Evolutionary conservation across 2,888 invertebrate species (phyloP), one percentile per base, ranked within the genome.

Genomic region (Cremastinae sp.): DNA sequence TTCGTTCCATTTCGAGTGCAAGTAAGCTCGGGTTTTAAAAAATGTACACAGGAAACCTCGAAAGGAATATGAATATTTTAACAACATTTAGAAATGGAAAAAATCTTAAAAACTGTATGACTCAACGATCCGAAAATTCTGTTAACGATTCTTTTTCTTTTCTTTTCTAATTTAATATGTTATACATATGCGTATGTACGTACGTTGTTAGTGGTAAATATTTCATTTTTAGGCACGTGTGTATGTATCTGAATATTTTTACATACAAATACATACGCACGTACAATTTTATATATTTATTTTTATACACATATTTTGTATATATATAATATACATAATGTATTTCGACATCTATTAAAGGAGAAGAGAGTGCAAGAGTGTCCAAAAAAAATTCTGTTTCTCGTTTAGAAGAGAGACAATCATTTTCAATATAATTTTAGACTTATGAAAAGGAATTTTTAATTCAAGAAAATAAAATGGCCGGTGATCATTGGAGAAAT

Each of bases 11-110:
- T 73, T 56, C 56, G 51, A 39, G 16, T 14, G 55, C 45, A 53
- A 70, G n/a, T 20, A 4, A 65, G 39, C 20, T 58, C 74, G 77
- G 64, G 35, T 41, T 53, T 62, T 22, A 66, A 47, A 59, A 69
- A 76, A 62, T 41, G 64, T 73, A 43, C 43, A 47, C 64, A 69
- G 59, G 45, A 64, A 73, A 76, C 75, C 66, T 66, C 64, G 45
- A 64, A 75, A 75, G 75, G 65, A 56, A 41, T 61, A 20, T 58
- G 64, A 74, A 43, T 61, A 39, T 80, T 82, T 79, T n/a, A n/a
- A n/a, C n/a, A 83, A 83, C 84, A 84, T 68, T 79, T 82, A 84
- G 84, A 85, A 84, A 83, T 83, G 79, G 81, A 83, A 84, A 82
- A 80, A 82, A 68, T 64, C 39, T 75, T 80, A 28, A 71, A 53